Evolutionary conservation across 37 sponge, comb jelly and placozoan species (phyloP), one percentile per base, ranked within the genome.

Genomic region (Ephydatia muelleri): DNA sequence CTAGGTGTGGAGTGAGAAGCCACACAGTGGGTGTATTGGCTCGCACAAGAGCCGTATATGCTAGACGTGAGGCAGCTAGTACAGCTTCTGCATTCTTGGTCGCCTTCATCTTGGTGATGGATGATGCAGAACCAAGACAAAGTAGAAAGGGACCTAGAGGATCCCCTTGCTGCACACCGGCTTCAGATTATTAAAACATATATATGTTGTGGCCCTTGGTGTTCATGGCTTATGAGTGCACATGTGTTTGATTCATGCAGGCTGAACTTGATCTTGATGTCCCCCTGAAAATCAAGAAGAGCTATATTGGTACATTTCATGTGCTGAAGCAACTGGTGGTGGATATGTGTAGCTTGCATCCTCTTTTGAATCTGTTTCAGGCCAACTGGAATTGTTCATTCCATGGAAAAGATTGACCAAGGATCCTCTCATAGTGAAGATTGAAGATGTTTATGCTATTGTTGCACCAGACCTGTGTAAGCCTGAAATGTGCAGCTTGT

Each of bases 391-490:
- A 26, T 66, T 91, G 74, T 82, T 88, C 68, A 91, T 96, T 31
- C 96, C 96, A 29, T 96, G 96, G 96, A 96, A 96, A 79, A 83
- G 81, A 23, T 82, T 96, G n/a, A 82, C 86, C 65, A 91, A 76
- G 35, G 94, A 96, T 32, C 84, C 92, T 4, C 82, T 93, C 43
- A 48, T 80, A 19, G 79, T 93, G 23, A 86, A 67, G 13, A 93
- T 96, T 30, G 88, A 90, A 32, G 95, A 92, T 48, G 73, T 95
- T 25, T 95, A 92, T 38, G 76, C 92, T 33, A 47, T 95, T 19
- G 40, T 90, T 19, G 85, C 73, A 64, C 95, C 93, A 0, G 67
- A 88, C 32, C 64, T 89, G 2, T 73, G 92, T 92, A 43, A 57
- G 57, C 57, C 57, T 19, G 57, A 11, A 57, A 21, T 57, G 57